Evolutionary conservation across 2,888 invertebrate species (phyloP).

Genomic region (Acleris literana): DNA sequence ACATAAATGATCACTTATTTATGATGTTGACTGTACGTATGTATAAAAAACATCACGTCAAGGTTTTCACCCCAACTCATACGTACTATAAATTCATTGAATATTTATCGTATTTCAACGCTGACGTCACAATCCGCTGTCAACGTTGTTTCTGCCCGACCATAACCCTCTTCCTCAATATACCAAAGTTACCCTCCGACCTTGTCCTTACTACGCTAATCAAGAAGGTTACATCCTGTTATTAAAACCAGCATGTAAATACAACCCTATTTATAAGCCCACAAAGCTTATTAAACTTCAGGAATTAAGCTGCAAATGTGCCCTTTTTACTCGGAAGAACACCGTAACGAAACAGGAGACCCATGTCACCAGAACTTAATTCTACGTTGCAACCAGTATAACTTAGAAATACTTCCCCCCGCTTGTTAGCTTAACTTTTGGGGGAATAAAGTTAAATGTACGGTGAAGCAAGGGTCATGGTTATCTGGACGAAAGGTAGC

Average conservation of each 20-base stretch:
- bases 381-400: conserved; percentile 25
- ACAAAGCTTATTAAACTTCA: no score
- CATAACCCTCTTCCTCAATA: conserved; percentile 21
- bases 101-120: no score
- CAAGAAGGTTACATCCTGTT: no score
- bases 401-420: background rate
- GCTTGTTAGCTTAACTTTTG: background rate
- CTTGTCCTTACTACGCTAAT: conserved; percentile 4
- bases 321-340: no score
- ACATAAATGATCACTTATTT: no score
- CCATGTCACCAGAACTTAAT: conserved; percentile 36
- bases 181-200: conserved; percentile 16
- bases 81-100: no score
- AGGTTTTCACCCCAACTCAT: no score
- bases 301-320: no score
- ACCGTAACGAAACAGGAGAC: conserved; percentile 25
- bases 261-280: no score
- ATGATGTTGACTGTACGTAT: no score
- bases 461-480: background rate
- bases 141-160: conserved; percentile 16
- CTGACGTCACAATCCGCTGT: conserved; percentile 15
- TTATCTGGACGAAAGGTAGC: conserved; percentile 9
- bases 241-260: no score
- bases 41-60: no score
- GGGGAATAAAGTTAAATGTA: background rate